Evolutionary conservation across 2,888 invertebrate genomes (phyloP).

Genomic region (Cosmopolites sordidus): DNA sequence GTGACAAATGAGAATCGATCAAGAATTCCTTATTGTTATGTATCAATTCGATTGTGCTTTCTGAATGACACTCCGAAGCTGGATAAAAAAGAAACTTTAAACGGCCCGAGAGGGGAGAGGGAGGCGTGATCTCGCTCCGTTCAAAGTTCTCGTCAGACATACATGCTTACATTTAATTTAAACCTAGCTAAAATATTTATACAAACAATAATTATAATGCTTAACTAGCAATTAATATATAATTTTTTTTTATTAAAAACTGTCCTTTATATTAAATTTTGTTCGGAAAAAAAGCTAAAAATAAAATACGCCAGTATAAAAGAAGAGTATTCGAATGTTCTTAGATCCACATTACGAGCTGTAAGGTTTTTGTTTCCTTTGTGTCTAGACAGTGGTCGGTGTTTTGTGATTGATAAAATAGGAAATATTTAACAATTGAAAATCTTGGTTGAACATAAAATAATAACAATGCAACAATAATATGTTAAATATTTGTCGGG

Average conservation of each 20-base stretch:
- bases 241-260: constrained; percentile 35
- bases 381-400: neutral
- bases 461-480: neutral
- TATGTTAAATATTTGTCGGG: neutral
- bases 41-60: constrained; percentile 5
- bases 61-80: constrained; percentile 11
- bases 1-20: too few species aligned
- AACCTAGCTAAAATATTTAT: constrained; percentile 50
- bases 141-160: constrained; percentile 41
- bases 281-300: constrained; percentile 31
- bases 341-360: too few species aligned
- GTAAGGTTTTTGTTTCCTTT: neutral
- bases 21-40: too few species aligned
- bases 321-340: constrained; percentile 34
- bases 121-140: constrained; percentile 21
- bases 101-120: constrained; percentile 4
- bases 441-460: neutral
- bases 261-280: constrained; percentile 40
- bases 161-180: constrained; percentile 47
- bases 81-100: constrained; percentile 13
- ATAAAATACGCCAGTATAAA: constrained; percentile 38
- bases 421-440: neutral
- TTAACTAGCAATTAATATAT: constrained; percentile 48
- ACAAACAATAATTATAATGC: constrained; percentile 46
- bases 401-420: neutral